Evolutionary conservation across 2,888 invertebrate species (phyloP).

Genomic region (Drosophila percnosoma): DNA sequence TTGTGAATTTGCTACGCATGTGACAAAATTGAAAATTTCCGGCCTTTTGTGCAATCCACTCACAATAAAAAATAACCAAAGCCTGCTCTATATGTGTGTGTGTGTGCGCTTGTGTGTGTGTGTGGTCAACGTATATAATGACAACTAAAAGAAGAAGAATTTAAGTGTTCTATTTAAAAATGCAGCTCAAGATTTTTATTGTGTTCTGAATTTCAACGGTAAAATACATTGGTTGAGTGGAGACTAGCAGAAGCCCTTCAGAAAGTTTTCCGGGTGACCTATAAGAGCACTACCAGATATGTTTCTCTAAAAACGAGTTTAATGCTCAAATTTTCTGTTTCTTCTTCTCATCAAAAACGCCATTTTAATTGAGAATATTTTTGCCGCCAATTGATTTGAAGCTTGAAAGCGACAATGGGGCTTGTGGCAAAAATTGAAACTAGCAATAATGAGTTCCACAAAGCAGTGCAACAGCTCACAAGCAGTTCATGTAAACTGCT

Average conservation of each 20-base stretch:
- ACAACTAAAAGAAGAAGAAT: conserved; percentile 14
- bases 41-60: conserved; percentile 57
- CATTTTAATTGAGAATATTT: background rate
- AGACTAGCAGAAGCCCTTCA: background rate
- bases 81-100: background rate
- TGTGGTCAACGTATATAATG: conserved; percentile 58
- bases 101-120: background rate
- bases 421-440: background rate
- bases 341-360: background rate
- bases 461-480: conserved; percentile 31
- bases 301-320: background rate
- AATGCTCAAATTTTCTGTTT: background rate
- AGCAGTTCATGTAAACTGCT: conserved; percentile 21
- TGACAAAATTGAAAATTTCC: conserved; percentile 73
- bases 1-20: conserved; percentile 30
- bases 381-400: background rate
- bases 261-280: background rate
- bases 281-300: background rate
- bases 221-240: background rate
- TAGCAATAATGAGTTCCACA: background rate
- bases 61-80: conserved; percentile 1
- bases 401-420: background rate
- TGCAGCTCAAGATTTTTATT: background rate
- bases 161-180: background rate
- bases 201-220: background rate